A percentile compares a stretch with the other conserved stretches of the same genome.
Conservation (phyloP, 2,113 vertebrate species). For the Hyperoodon ampullatus region DNA sequence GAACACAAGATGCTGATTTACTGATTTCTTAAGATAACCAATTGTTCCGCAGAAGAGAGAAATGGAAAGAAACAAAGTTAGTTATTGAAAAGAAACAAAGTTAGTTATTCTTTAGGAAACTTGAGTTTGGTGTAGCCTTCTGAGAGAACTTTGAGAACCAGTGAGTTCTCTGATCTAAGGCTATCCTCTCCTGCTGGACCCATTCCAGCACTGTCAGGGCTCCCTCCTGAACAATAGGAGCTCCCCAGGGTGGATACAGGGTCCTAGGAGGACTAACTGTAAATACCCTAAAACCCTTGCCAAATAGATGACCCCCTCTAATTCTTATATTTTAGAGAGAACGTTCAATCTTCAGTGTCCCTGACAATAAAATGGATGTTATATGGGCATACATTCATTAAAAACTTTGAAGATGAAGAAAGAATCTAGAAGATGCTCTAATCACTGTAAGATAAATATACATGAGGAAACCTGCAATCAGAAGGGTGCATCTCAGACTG, state of each 20-base stretch:
- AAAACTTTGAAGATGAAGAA: conserved; percentile 19
- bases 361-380: not conserved
- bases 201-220: not conserved
- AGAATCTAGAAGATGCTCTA: not conserved
- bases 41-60: not conserved
- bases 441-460: not conserved
- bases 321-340: not conserved
- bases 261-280: not conserved
- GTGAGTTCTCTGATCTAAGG: not conserved
- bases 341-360: not conserved
- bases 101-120: conserved; percentile 18
- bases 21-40: conserved; percentile 65
- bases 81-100: not conserved
- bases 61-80: not conserved
- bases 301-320: not conserved
- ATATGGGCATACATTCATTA: not conserved
- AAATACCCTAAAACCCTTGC: not conserved
- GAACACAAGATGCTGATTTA: conserved; percentile 59
- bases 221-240: not conserved
- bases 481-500: not conserved
- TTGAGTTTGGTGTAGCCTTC: not conserved
- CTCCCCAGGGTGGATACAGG: not conserved
- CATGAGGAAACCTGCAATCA: not conserved
- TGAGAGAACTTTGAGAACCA: not conserved
- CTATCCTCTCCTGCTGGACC: not conserved